Conservation (phyloP, 2,888 invertebrate species). For the Pollenia angustigena region DNA sequence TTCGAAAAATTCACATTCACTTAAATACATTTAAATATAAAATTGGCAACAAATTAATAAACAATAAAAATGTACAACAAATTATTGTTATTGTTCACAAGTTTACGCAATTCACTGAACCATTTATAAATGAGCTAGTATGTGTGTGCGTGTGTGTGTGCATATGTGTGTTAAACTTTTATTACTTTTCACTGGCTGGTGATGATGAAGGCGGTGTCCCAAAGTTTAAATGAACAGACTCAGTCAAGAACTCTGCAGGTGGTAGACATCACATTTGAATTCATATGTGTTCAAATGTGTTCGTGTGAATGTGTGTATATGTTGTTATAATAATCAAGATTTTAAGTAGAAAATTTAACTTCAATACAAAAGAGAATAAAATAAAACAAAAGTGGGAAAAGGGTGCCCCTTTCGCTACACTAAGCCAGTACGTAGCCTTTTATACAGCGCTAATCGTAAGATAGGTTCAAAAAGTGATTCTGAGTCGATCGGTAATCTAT, state of each 20-base stretch:
- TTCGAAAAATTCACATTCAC: background rate
- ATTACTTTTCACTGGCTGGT: background rate
- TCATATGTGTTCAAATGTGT: slow-evolving; percentile 3
- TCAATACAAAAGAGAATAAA: slow-evolving; percentile 17
- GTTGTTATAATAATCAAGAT: background rate
- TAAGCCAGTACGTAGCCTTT: too few relatives aligned
- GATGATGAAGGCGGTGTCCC: slow-evolving; percentile 14
- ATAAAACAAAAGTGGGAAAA: slow-evolving; percentile 8
- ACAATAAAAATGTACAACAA: slow-evolving; percentile 74
- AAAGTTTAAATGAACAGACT: slow-evolving; percentile 34
- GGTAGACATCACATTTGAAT: slow-evolving; percentile 24
- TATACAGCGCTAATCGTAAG: too few relatives aligned
- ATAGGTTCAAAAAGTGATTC: too few relatives aligned
- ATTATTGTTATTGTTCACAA: slow-evolving; percentile 62
- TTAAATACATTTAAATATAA: slow-evolving; percentile 18
- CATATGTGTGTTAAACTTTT: slow-evolving; percentile 21
- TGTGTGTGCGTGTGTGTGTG: background rate
- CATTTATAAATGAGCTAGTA: background rate
- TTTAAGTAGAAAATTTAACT: slow-evolving; percentile 26
- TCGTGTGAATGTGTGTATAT: background rate
- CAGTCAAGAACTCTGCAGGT: slow-evolving; percentile 49
- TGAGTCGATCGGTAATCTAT: too few relatives aligned
- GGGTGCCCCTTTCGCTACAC: background rate
- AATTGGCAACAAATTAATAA: slow-evolving; percentile 74
- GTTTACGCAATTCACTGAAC: background rate